Evolutionary conservation across 2,888 invertebrate genomes (phyloP), one percentile per base, ranked within the genome.

Genomic region (Synergus japonicus): DNA sequence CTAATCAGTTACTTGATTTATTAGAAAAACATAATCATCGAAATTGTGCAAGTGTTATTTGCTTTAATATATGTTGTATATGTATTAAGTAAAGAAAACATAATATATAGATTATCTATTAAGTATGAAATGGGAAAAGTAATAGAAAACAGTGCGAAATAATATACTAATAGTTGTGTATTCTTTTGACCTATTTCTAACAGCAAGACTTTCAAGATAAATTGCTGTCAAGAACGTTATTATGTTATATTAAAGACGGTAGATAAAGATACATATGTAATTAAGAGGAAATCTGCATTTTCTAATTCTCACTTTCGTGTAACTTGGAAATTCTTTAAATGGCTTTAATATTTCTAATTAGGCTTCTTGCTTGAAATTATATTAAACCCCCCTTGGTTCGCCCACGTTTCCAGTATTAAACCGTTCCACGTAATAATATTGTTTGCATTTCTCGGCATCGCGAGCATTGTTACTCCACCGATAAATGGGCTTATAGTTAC

Each of bases 401-500:
- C 54, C 29, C 49, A 73, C 73, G 44, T 69, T 69, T 69, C 69
- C 69, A 73, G 73, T 54, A 73, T 73, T 73, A 73, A 73, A 73
- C 73, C 54, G 49, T 73, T 73, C 73, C 37, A 49, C 49, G 73
- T 73, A 73, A 73, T 73, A 73, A 73, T 73, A 73, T 37, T 73
- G 73, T 73, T 73, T 49, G 73, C 73, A 73, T 49, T 73, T 54
- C 73, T 73, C 54, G 29, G 69, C 69, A 69, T 69, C 49, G 73
- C 49, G 37, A 49, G 69, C 49, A 69, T 69, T 69, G 69, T 69
- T 69, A 69, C 49, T 29, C 69, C 69, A 49, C 69, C 54, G 37
- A 73, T 73, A 73, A 73, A 73, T 73, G 54, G 15, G 73, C 73
- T 73, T 73, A 73, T 73, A 54, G 54, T 73, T 73, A 73, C 49